These are phyloP conservation scores for Archips xylosteana DNA, from an alignment of 2,888 invertebrate genomes.

Conservation along the genomic window DNA sequence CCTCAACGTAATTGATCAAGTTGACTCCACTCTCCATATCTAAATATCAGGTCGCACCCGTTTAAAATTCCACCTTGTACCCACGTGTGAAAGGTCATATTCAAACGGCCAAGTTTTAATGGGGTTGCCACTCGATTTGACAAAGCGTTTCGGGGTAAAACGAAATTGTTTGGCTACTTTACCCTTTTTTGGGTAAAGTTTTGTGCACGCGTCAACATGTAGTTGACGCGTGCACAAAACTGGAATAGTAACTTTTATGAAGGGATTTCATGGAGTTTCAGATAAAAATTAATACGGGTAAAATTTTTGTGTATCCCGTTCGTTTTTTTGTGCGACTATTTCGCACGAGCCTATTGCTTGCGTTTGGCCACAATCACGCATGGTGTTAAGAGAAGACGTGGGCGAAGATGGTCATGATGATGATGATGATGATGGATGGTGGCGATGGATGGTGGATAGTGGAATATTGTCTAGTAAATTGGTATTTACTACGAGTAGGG, in stretches of 20 bases:
- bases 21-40: background rate
- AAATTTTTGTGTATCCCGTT: too few relatives aligned
- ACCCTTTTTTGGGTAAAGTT: background rate
- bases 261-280: background rate
- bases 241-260: background rate
- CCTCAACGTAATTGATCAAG: conserved; percentile 17
- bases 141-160: background rate
- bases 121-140: background rate
- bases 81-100: background rate
- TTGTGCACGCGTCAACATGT: background rate
- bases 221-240: background rate
- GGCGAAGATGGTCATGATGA: too few relatives aligned
- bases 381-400: too few relatives aligned
- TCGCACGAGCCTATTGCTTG: too few relatives aligned
- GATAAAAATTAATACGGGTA: background rate
- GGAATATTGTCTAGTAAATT: too few relatives aligned
- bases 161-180: background rate
- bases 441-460: too few relatives aligned
- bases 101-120: background rate
- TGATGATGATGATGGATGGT: too few relatives aligned
- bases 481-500: too few relatives aligned
- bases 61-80: background rate
- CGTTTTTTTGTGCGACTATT: too few relatives aligned
- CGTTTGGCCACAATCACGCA: too few relatives aligned
- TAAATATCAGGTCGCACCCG: background rate